Evolutionary conservation across 1,140 invertebrate genomes (phyloP).

Genomic region (Sinonovacula constricta): DNA sequence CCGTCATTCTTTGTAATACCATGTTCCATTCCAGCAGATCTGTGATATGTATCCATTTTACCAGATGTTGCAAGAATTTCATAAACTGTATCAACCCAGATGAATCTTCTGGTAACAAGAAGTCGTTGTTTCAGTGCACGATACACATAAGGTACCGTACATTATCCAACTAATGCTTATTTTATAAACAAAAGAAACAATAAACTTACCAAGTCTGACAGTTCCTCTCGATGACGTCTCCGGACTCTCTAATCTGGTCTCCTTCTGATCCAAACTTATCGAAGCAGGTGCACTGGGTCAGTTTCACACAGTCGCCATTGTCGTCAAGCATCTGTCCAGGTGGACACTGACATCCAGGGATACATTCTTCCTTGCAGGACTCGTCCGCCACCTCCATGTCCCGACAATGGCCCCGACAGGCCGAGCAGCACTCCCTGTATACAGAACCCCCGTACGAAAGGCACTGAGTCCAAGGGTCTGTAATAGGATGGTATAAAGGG

Average conservation of each 20-base stretch:
- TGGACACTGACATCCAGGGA: constrained; percentile 50
- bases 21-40: no score
- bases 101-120: no score
- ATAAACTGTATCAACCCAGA: no score
- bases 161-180: no score
- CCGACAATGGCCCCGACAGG: constrained; percentile 47
- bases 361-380: constrained; percentile 53
- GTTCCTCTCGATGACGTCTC: constrained; percentile 43
- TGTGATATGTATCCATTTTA: no score
- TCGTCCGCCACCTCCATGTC: constrained; percentile 41
- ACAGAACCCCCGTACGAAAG: neutral
- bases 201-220: constrained; percentile 48
- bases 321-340: constrained; percentile 43
- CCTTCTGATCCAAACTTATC: constrained; percentile 46
- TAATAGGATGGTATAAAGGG: no score
- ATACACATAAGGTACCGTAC: no score
- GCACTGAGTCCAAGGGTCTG: constrained; percentile 28
- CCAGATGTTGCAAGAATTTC: no score
- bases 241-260: constrained; percentile 34
- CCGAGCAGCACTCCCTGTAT: constrained; percentile 47
- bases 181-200: no score
- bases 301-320: constrained; percentile 49
- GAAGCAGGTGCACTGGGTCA: constrained; percentile 49
- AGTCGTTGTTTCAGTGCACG: no score
- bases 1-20: no score